Evolutionary conservation across 23 tunicate genomes (phyloP), one percentile per base, ranked within the genome.

Genomic region (Trididemnum clinides): DNA sequence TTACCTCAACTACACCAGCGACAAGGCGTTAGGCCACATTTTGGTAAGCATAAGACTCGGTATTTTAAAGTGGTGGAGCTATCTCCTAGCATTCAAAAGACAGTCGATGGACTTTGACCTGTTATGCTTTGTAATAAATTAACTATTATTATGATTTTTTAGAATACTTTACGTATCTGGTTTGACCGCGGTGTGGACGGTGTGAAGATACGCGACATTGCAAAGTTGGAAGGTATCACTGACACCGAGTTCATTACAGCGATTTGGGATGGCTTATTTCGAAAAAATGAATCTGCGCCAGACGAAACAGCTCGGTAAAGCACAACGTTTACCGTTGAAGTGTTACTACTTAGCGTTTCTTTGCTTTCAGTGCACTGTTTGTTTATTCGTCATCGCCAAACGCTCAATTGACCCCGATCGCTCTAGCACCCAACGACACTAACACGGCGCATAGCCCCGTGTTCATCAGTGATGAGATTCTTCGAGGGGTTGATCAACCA

Each of bases 171-270:
- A 19, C 63, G 32, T 1, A 25, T 26, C 29, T 90, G 95, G 95
- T 50, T 90, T 51, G 51, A 28, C 6, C 77, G 77, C 0, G 74
- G 72, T 0, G 38, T 64, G 1, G 89, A 90, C 33, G 95, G 95
- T 1, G 63, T 90, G 32, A 84, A 85, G 39, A 51, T 90, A 0
- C 51, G 89, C 7, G 95, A 90, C 57, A 7, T 90, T 28, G 36
- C 63, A 34, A 57, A 80, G 12, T 30, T 90, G 27, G 23, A 64
- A 29, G 50, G 33, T 51, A 64, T 64, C 18, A 44, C 34, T 2
- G 20, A 4, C 7, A n/a, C 25, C 6, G 1, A 1, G 1, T 50
- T 51, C 33, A n/a, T 78, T 31, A 1, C 27, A 51, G 36, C n/a
- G 12, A 12, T 78, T 26, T 78, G 83, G 83, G 66, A 51, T n/a